Evolutionary conservation across 2,888 invertebrate genomes (phyloP).

Genomic region (Drosophila formosana): DNA sequence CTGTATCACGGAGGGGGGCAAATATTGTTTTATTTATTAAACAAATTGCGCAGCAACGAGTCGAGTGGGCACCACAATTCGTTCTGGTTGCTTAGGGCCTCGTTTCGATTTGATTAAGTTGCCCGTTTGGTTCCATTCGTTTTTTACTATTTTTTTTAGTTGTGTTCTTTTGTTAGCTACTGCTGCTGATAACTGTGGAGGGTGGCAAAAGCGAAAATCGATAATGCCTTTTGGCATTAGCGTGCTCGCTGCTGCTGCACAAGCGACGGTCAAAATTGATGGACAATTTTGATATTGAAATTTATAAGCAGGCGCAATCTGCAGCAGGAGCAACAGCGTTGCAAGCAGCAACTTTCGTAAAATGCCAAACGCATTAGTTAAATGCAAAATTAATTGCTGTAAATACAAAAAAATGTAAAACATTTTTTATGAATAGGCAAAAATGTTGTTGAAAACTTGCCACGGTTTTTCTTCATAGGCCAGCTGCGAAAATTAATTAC

Average conservation of each 20-base stretch:
- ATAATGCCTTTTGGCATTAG: constrained; percentile 65
- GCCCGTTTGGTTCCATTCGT: constrained; percentile 15
- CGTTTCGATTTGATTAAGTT: constrained; percentile 67
- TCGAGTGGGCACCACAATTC: constrained; percentile 48
- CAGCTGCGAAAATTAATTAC: constrained; percentile 77
- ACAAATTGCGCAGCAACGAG: constrained; percentile 61
- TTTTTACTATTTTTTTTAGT: constrained; percentile 4
- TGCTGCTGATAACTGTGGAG: constrained; percentile 39
- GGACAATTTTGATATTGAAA: constrained; percentile 69
- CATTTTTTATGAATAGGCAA: constrained; percentile 26
- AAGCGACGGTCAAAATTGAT: constrained; percentile 46
- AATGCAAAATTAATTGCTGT: constrained; percentile 72
- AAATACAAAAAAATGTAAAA: constrained; percentile 12
- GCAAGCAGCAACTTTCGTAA: constrained; percentile 44
- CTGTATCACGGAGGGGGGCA: constrained; percentile 23
- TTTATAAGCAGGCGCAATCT: constrained; percentile 43
- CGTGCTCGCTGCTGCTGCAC: constrained; percentile 17
- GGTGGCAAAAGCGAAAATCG: constrained; percentile 64
- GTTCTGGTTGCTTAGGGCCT: constrained; percentile 47
- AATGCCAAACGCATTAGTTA: constrained; percentile 70
- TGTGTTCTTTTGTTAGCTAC: constrained; percentile 3
- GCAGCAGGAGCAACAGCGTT: constrained; percentile 19
- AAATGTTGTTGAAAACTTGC: constrained; percentile 47
- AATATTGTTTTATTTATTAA: constrained; percentile 55
- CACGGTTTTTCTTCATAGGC: constrained; percentile 27